Evolutionary conservation across 2,888 invertebrate genomes (phyloP).

Genomic region (Mythimna ferrago): DNA sequence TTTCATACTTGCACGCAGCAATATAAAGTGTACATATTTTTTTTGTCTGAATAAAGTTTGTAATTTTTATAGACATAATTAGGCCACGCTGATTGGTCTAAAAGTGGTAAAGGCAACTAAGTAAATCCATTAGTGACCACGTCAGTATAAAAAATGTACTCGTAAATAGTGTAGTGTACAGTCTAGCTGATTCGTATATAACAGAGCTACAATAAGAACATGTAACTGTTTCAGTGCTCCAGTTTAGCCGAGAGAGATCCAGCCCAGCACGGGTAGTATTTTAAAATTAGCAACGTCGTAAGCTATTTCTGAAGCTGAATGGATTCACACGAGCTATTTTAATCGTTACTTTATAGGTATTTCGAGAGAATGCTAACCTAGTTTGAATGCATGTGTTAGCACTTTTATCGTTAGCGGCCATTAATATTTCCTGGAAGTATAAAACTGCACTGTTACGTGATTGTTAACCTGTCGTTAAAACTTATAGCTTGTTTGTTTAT

Average conservation of each 20-base stretch:
- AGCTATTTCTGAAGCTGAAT: constrained; percentile 23
- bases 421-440: constrained; percentile 36
- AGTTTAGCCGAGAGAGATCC: constrained; percentile 17
- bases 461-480: constrained; percentile 12
- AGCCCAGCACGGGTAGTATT: constrained; percentile 22
- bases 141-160: constrained; percentile 7
- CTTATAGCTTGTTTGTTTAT: neutral
- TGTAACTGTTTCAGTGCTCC: constrained; percentile 1
- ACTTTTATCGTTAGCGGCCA: constrained; percentile 13
- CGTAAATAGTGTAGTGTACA: constrained; percentile 12
- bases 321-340: neutral
- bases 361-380: constrained; percentile 26
- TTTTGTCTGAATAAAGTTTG: neutral
- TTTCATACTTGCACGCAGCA: constrained; percentile 37
- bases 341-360: constrained; percentile 5
- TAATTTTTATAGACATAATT: constrained; percentile 5
- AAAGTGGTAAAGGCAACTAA: constrained; percentile 5
- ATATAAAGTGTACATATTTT: constrained; percentile 2
- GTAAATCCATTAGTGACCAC: constrained; percentile 12
- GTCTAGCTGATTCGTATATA: constrained; percentile 1
- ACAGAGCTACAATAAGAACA: constrained; percentile 18
- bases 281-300: constrained; percentile 25
- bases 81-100: neutral
- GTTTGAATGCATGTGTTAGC: constrained; percentile 21
- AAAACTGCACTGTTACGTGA: constrained; percentile 26